Evolutionary conservation across 2,113 vertebrate genomes (phyloP), one percentile per base, ranked within the genome.

Genomic region (Seriola quinqueradiata): DNA sequence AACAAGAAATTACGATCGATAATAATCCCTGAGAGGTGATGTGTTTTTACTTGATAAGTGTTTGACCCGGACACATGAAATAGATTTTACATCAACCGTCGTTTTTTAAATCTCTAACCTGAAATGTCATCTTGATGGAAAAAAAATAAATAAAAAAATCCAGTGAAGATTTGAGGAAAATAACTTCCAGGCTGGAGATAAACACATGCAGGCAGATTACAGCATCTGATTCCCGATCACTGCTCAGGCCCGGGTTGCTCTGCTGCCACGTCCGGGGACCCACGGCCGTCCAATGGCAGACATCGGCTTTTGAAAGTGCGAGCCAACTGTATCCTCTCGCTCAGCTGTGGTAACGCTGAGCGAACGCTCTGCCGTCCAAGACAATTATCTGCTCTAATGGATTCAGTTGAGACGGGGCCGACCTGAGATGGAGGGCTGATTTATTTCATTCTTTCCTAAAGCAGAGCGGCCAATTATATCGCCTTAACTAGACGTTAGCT

Each of bases 351-450:
- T 79, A 82, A 80, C 50, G 70, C 42, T 5, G 74, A 75, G 83
- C 59, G 55, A 90, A 78, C 40, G 66, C 79, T 79, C 59, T 5
- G 40, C 81, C 40, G 42, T 90, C 88, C 90, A 77, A 87, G 80
- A 91, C 91, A 92, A 94, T 94, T 90, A 91, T 92, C 92, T 75
- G 88, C 89, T 90, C 74, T 92, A 87, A 94, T 92, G 88, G 89
- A 91, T 90, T 88, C 93, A 79, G 90, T 87, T 77, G 82, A 91
- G 91, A 87, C 76, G 72, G 34, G 76, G 80, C 70, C 55, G 82
- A 87, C 87, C 86, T 74, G 89, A 94, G 92, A 91, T 63, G 66
- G 68, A 82, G 86, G 61, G 71, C 79, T 83, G 81, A 91, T 91
- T 93, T 90, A 87, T 94, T 93, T 91, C 84, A 87, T 90, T 92